These are phyloP conservation scores for Wasmannia auropunctata DNA, from an alignment of 1,140 invertebrate genomes.

Conservation along the genomic window DNA sequence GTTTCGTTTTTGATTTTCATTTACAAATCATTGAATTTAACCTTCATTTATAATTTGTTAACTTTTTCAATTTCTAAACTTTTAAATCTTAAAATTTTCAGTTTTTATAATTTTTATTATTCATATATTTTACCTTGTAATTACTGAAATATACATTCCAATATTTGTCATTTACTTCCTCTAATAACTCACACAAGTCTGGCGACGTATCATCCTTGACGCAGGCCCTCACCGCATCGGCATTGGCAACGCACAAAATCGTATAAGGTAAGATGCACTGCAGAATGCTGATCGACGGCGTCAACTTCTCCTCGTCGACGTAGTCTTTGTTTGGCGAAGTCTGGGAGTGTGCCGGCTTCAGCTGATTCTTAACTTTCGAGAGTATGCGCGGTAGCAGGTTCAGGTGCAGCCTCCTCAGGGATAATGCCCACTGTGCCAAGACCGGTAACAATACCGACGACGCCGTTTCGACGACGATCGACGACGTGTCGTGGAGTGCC, in stretches of 20 bases:
- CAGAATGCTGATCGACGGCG: conserved; percentile 81
- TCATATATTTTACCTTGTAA: not conserved
- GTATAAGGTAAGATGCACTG: conserved; percentile 85
- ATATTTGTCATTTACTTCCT: conserved; percentile 5
- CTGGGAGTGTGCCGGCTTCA: conserved; percentile 75
- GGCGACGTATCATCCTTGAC: conserved; percentile 80
- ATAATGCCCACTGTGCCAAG: conserved; percentile 88
- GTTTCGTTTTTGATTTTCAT: not conserved
- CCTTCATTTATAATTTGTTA: not conserved
- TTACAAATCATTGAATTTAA: not conserved
- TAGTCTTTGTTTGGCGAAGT: conserved; percentile 79
- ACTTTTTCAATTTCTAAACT: not conserved
- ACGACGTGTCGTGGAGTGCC: conserved; percentile 85
- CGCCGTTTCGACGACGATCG: conserved; percentile 85
- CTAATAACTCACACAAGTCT: conserved; percentile 82
- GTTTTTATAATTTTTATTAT: not conserved
- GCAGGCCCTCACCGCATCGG: conserved; percentile 79
- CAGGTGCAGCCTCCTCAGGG: conserved; percentile 85
- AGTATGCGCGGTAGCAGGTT: conserved; percentile 82
- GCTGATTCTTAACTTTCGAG: conserved; percentile 78
- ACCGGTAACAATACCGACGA: conserved; percentile 85
- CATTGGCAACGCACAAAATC: conserved; percentile 84
- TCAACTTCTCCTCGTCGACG: conserved; percentile 76
- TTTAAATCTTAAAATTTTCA: not conserved
- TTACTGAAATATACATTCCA: not conserved